These are phyloP conservation scores for Patella depressa DNA, from an alignment of 2,888 invertebrate species.

Conservation along the genomic window DNA sequence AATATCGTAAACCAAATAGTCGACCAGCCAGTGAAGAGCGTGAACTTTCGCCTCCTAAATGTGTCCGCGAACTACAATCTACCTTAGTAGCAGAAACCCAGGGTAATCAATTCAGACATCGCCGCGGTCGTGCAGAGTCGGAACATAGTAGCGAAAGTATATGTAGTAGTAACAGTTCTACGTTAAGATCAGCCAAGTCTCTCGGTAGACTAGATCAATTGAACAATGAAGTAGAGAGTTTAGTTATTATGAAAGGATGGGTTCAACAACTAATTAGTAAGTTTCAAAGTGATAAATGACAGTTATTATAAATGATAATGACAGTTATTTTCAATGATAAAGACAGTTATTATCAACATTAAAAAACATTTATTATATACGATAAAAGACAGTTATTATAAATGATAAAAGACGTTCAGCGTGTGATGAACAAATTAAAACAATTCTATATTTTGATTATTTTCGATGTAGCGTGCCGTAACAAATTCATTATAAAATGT, in stretches of 20 bases:
- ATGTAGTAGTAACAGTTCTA: slow-evolving; percentile 1
- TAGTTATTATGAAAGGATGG: slow-evolving; percentile 63
- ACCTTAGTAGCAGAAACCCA: slow-evolving; percentile 15
- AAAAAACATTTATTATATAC: no score
- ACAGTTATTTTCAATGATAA: no score
- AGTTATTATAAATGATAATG: neutral
- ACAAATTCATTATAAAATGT: no score
- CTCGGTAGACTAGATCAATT: slow-evolving; percentile 50
- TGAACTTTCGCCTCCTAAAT: slow-evolving; percentile 30
- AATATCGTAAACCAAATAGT: slow-evolving; percentile 30
- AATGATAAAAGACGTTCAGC: no score
- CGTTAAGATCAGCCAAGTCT: slow-evolving; percentile 41
- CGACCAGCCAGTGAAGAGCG: slow-evolving; percentile 53
- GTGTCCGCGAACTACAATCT: slow-evolving; percentile 26
- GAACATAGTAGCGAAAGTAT: slow-evolving; percentile 16
- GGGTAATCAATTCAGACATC: slow-evolving; percentile 33
- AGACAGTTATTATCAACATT: no score
- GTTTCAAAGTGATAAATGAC: slow-evolving; percentile 48
- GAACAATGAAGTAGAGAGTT: slow-evolving; percentile 51
- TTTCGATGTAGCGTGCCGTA: no score
- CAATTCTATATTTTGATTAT: no score
- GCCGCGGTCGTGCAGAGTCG: slow-evolving; percentile 18
- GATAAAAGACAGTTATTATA: no score
- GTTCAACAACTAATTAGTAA: slow-evolving; percentile 60
- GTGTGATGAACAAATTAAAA: no score